Base-by-base conservation (phyloP, 2,888 invertebrate genomes). In the Ennomos quercinarius region DNA sequence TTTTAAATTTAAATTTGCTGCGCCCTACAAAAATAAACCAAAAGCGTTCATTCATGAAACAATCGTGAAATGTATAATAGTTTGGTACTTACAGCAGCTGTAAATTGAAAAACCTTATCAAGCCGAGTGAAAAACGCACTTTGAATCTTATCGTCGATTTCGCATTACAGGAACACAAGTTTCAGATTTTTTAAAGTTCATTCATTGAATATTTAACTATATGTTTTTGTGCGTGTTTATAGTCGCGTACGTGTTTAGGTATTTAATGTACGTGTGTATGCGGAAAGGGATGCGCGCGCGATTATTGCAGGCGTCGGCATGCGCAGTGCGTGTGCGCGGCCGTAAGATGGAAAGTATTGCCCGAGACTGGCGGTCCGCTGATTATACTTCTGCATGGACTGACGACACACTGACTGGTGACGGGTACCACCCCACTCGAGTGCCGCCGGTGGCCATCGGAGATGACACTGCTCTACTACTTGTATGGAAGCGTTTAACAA, bases 81-180 rank as follows among this genome's bases (percentile, higher is more conserved):
- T 44, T 71, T 72, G 74, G 65, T 66, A 84, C 87, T 86, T 74
- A 89, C 90, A 86, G 73, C 71, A 77, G 67, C 80, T 72, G 74
- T 72, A 80, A 87, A 87, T 80, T 79, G 76, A 77, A 82, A 82
- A 78, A 68, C 72, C 73, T 78, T 79, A 80, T 79, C 80, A 68
- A 64, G 50, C 62, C 72, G 65, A 63, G 50, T 56, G 64, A 64
- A 72, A 74, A 70, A 61, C 52, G 47, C 71, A 67, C 63, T 45
- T 61, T 58, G 63, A 70, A 68, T 66, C 13, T 73, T 68, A 69
- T 71, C 61, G 64, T 62, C 17, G 35, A 66, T 42, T 67, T 52
- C 58, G 60, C 57, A 69, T 63, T 53, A 62, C 68, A 49, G 53
- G 64, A 55, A 66, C 53, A 63, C 73, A 70, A 66, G 41, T 57